Evolutionary conservation across 2,888 invertebrate genomes (phyloP).

Genomic region (Drosophila gaucha): DNA sequence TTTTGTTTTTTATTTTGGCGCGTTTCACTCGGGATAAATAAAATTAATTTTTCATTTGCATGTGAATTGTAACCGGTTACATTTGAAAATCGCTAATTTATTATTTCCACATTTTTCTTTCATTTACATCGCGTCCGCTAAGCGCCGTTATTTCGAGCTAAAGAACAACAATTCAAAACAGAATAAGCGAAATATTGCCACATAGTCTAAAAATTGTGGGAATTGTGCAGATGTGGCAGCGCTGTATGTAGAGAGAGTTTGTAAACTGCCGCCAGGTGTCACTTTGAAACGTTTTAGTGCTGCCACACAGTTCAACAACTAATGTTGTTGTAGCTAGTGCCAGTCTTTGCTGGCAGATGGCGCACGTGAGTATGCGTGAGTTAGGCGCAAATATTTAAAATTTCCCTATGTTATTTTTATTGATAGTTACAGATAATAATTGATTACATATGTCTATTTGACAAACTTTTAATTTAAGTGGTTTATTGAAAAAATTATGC

Average conservation of each 20-base stretch:
- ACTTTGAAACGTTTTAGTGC: not conserved
- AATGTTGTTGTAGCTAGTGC: not conserved
- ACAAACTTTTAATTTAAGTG: too few species aligned
- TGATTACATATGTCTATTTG: too few species aligned
- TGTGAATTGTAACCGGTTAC: constrained; percentile 64
- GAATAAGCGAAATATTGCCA: constrained; percentile 33
- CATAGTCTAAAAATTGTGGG: not conserved
- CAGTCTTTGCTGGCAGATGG: constrained; percentile 1
- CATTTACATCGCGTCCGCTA: constrained; percentile 51
- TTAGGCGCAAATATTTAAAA: not conserved
- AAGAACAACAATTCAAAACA: constrained; percentile 58
- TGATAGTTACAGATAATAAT: too few species aligned
- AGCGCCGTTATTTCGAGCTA: constrained; percentile 52
- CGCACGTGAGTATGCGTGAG: not conserved
- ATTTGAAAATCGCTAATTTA: constrained; percentile 54
- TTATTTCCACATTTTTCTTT: constrained; percentile 65
- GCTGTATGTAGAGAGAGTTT: accelerated
- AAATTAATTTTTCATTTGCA: constrained; percentile 26
- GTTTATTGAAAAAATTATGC: too few species aligned
- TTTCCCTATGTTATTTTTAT: too few species aligned
- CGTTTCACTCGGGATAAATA: constrained; percentile 24
- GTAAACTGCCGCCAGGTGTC: constrained; percentile 6
- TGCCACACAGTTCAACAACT: constrained; percentile 14
- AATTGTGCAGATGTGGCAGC: constrained; percentile 31
- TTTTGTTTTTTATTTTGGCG: constrained; percentile 27